Percentiles rank a stretch among this genome's conserved stretches.
phyloP scores from a whole-genome alignment of 2,888 invertebrate species.

The Melieria omissa region DNA sequence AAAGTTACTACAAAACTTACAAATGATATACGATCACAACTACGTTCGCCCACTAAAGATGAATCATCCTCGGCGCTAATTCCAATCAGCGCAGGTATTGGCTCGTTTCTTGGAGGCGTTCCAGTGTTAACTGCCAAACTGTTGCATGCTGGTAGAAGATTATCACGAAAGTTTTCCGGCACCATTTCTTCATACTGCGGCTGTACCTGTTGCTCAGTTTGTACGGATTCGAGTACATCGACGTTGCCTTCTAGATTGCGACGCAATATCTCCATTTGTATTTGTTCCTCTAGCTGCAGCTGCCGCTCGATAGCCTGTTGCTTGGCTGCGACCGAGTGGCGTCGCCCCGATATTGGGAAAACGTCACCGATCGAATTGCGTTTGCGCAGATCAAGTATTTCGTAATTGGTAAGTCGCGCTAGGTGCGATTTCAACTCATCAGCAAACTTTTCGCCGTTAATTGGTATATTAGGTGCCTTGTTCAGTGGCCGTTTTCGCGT shows the following conservation, averaged over 20 bases:
- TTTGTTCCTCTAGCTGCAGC: constrained; percentile 46
- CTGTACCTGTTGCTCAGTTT: background rate
- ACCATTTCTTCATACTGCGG: background rate
- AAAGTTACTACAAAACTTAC: constrained; percentile 17
- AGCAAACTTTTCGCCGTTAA: constrained; percentile 60
- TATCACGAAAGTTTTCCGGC: no score
- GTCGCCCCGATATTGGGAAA: constrained; percentile 43
- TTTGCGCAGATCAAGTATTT: constrained; percentile 58
- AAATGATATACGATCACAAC: constrained; percentile 39
- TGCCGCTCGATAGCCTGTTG: constrained; percentile 40
- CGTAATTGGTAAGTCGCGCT: constrained; percentile 56
- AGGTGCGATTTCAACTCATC: constrained; percentile 51
- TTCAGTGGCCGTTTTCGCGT: constrained; percentile 45
- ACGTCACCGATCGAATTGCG: constrained; percentile 51
- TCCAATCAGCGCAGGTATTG: background rate
- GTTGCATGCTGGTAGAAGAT: constrained; percentile 36
- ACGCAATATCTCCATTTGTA: constrained; percentile 44
- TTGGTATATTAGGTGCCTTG: constrained; percentile 51
- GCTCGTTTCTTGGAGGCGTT: background rate
- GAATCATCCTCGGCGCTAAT: background rate
- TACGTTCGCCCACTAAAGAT: constrained; percentile 38
- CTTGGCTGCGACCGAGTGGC: constrained; percentile 23
- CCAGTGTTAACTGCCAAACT: constrained; percentile 17
- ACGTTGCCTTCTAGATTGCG: constrained; percentile 44
- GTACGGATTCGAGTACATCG: constrained; percentile 1